Conservation (phyloP, 2,797 vertebrate species). For the Austrolebias charrua region DNA sequence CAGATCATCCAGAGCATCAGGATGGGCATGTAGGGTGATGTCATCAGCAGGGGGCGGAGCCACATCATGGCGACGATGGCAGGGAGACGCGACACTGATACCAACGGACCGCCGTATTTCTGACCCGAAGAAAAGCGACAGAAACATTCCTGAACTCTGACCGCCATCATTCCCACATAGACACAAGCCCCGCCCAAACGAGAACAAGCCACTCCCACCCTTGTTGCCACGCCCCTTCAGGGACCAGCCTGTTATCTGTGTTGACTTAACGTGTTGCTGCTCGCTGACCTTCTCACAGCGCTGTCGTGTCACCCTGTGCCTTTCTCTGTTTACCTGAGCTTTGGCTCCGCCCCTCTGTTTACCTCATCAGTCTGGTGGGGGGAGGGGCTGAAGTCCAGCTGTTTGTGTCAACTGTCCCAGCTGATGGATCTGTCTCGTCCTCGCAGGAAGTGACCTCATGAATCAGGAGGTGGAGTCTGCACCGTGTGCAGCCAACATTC, state of each 20-base stretch:
- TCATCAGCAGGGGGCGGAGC: conserved; percentile 33
- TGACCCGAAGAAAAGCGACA: neutral
- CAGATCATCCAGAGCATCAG: conserved; percentile 99
- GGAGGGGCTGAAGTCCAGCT: conserved; percentile 34
- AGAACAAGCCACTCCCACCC: neutral
- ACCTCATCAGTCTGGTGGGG: conserved; percentile 26
- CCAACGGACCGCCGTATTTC: neutral
- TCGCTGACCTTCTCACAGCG: conserved; percentile 32
- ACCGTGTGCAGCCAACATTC: conserved; percentile 62
- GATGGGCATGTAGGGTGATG: conserved; percentile 90
- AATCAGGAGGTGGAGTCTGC: conserved; percentile 54
- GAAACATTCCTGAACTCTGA: conserved; percentile 60
- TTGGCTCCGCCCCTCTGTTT: conserved; percentile 31
- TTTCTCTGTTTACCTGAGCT: conserved; percentile 55
- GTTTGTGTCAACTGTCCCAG: neutral
- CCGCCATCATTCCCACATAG: neutral
- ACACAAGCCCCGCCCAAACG: neutral
- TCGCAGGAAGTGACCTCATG: conserved; percentile 45
- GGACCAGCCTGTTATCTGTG: conserved; percentile 11
- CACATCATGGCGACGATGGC: neutral
- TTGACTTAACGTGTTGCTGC: conserved; percentile 16
- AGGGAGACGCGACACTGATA: neutral
- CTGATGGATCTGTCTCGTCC: conserved; percentile 4
- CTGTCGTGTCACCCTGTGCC: conserved; percentile 28
- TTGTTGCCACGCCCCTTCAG: neutral